Conservation (phyloP, 2,888 invertebrate genomes). For the Muschampia plurimacula region DNA sequence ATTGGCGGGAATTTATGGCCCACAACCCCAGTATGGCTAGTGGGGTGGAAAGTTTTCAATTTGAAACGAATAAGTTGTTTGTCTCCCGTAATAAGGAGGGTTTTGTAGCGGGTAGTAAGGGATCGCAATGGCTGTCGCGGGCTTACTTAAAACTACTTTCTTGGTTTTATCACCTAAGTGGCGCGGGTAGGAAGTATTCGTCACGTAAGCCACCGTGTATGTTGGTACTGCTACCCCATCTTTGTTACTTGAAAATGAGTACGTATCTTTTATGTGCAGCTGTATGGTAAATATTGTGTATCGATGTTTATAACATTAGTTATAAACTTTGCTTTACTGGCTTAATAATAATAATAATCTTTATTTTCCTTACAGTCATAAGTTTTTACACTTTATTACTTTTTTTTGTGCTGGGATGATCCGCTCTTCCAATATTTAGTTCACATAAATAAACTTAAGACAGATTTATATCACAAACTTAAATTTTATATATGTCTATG, state of each 20-base stretch:
- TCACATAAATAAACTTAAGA: too few relatives aligned
- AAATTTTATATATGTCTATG: too few relatives aligned
- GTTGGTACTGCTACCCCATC: slow-evolving; percentile 31
- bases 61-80: slow-evolving; percentile 85
- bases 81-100: slow-evolving; percentile 82
- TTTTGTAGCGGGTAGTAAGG: slow-evolving; percentile 79
- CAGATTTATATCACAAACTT: too few relatives aligned
- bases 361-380: too few relatives aligned
- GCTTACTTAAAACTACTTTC: slow-evolving; percentile 84
- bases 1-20: slow-evolving; percentile 85
- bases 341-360: too few relatives aligned
- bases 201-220: slow-evolving; percentile 46
- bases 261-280: neutral
- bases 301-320: too few relatives aligned
- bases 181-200: slow-evolving; percentile 67
- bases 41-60: slow-evolving; percentile 85
- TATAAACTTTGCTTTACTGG: too few relatives aligned
- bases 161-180: slow-evolving; percentile 82
- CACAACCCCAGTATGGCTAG: slow-evolving; percentile 77
- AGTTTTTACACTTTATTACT: too few relatives aligned
- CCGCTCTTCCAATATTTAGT: too few relatives aligned
- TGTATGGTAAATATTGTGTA: too few relatives aligned
- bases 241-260: slow-evolving; percentile 12
- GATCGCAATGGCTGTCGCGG: slow-evolving; percentile 77
- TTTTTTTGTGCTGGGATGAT: too few relatives aligned